Conservation (phyloP, 2,797 vertebrate genomes). For the Sebastes cheni region DNA sequence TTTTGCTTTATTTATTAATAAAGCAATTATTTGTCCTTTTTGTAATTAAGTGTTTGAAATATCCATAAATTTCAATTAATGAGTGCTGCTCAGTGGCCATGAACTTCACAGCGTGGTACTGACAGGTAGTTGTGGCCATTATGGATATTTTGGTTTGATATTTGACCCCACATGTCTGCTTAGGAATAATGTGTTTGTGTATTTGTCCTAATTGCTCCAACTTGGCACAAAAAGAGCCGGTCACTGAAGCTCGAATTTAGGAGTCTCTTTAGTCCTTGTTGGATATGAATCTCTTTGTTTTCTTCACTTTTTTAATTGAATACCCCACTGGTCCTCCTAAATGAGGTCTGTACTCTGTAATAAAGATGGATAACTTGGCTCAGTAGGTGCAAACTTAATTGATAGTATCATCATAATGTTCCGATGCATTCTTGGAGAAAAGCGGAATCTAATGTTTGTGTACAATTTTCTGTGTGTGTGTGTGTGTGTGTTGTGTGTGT, state of each 20-base stretch:
- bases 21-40: slow-evolving; percentile 41
- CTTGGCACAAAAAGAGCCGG: background rate
- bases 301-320: slow-evolving; percentile 51
- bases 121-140: slow-evolving; percentile 43
- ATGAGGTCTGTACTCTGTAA: slow-evolving; percentile 30
- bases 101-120: slow-evolving; percentile 40
- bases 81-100: slow-evolving; percentile 39
- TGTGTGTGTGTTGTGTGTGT: background rate
- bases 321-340: slow-evolving; percentile 43
- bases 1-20: slow-evolving; percentile 53
- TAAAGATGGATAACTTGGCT: slow-evolving; percentile 59
- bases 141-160: slow-evolving; percentile 32
- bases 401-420: slow-evolving; percentile 49
- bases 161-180: slow-evolving; percentile 29
- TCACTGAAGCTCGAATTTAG: slow-evolving; percentile 7
- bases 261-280: slow-evolving; percentile 22
- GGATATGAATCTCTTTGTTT: slow-evolving; percentile 39
- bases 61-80: slow-evolving; percentile 44
- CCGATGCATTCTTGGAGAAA: slow-evolving; percentile 25
- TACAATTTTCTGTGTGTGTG: background rate
- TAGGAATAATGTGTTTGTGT: background rate
- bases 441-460: slow-evolving; percentile 35
- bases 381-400: slow-evolving; percentile 53
- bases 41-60: slow-evolving; percentile 42
- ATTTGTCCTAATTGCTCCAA: slow-evolving; percentile 13